These are phyloP conservation scores for Paracanthobrama guichenoti DNA, from an alignment of 2,113 vertebrate species.

Conservation along the genomic window DNA sequence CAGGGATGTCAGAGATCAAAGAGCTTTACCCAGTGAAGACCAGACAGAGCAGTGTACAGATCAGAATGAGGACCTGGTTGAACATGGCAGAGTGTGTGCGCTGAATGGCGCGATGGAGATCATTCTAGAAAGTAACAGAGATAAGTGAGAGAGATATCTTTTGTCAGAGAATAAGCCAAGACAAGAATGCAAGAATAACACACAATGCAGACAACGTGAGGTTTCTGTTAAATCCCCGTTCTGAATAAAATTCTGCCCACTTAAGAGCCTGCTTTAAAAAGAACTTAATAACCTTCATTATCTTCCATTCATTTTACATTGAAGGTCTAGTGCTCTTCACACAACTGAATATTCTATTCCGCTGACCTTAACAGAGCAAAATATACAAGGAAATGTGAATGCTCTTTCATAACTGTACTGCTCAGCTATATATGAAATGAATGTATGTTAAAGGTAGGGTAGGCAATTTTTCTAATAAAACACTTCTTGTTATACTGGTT, in stretches of 20 bases:
- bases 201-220: not conserved
- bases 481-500: no score
- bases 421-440: not conserved
- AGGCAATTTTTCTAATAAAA: no score
- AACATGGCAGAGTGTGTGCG: conserved; percentile 97
- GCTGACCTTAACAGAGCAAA: not conserved
- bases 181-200: not conserved
- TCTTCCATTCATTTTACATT: no score
- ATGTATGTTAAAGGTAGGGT: not conserved
- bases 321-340: not conserved
- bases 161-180: not conserved
- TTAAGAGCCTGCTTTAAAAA: not conserved
- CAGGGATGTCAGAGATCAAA: not conserved
- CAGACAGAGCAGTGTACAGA: conserved; percentile 96
- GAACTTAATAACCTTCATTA: not conserved
- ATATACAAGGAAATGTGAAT: not conserved
- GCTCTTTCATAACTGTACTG: not conserved
- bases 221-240: not conserved
- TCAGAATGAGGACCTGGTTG: conserved; percentile 97
- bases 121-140: conserved; percentile 78
- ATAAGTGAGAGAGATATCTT: not conserved
- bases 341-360: not conserved
- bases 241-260: not conserved
- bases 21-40: conserved; percentile 91
- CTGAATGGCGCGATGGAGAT: conserved; percentile 95